Percentiles rank a stretch among this genome's conserved stretches.
phyloP scores from a whole-genome alignment of 2,888 invertebrate species.

The Amiota minor region DNA sequence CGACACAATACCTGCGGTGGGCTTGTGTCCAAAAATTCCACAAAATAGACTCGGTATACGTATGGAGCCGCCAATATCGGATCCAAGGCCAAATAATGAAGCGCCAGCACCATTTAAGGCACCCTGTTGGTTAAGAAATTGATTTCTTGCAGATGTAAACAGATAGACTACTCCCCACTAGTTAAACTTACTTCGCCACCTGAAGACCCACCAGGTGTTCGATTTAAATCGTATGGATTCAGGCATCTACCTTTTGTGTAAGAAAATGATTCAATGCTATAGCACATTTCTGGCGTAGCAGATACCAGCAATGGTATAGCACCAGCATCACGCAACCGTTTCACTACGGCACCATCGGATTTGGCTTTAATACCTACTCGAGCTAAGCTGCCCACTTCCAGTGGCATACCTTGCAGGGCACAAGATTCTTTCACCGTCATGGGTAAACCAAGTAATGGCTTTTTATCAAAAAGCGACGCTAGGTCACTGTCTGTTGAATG shows the following conservation, averaged over 20 bases:
- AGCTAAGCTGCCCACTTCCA: conserved; percentile 80
- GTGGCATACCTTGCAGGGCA: conserved; percentile 78
- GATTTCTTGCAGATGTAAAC: no score
- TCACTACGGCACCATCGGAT: conserved; percentile 81
- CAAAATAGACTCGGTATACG: conserved; percentile 89
- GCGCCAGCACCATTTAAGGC: conserved; percentile 84
- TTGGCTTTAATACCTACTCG: conserved; percentile 75
- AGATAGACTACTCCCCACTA: no score
- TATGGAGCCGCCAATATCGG: conserved; percentile 91
- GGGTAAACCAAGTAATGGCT: conserved; percentile 86
- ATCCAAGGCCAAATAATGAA: conserved; percentile 84
- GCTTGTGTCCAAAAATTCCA: conserved; percentile 91
- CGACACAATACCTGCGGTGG: conserved; percentile 79
- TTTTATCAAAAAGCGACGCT: conserved; percentile 66
- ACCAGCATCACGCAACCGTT: conserved; percentile 79
- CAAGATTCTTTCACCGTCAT: conserved; percentile 88
- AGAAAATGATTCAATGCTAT: conserved; percentile 90
- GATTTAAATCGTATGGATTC: conserved; percentile 86
- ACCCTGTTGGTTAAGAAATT: conserved; percentile 74
- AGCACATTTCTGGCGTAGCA: conserved; percentile 90
- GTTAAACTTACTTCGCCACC: conserved; percentile 82
- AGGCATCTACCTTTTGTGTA: conserved; percentile 83
- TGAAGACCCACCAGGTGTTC: conserved; percentile 89
- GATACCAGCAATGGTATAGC: conserved; percentile 87
- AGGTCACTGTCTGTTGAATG: conserved; percentile 44